Conservation (phyloP, 2,888 invertebrate species). For the Stenurella melanura region DNA sequence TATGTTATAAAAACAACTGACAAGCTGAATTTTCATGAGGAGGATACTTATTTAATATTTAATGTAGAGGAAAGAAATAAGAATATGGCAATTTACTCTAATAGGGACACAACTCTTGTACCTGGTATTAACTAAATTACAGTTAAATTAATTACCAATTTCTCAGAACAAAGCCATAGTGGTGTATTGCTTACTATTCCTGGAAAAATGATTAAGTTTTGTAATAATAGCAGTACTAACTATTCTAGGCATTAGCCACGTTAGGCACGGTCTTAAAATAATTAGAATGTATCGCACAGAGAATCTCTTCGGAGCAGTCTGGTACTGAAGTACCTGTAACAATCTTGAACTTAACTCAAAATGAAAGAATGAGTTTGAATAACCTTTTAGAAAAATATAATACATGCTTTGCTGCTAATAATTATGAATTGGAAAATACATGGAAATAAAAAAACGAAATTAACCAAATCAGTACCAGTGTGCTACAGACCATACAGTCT, state of each 20-base stretch:
- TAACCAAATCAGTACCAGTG: conserved; percentile 18
- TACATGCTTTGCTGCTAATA: conserved; percentile 22
- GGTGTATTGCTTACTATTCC: conserved; percentile 13
- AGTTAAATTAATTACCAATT: conserved; percentile 8
- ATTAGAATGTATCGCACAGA: conserved; percentile 30
- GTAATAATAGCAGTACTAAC: conserved; percentile 8
- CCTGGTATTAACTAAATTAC: conserved; percentile 19
- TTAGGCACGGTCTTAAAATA: conserved; percentile 5
- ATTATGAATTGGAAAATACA: conserved; percentile 27
- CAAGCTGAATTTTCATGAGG: conserved; percentile 26
- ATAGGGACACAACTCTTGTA: conserved; percentile 4
- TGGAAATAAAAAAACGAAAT: conserved; percentile 30
- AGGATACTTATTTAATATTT: not conserved
- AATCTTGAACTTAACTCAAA: not conserved
- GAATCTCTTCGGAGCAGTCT: conserved; percentile 39
- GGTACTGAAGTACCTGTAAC: conserved; percentile 31
- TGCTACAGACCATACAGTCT: conserved; percentile 34
- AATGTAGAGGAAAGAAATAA: not conserved
- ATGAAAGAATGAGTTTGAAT: not conserved
- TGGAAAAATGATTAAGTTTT: not conserved
- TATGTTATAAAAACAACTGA: conserved; percentile 26
- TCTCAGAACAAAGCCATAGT: conserved; percentile 15
- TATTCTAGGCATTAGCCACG: not conserved
- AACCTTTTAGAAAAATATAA: conserved; percentile 19
- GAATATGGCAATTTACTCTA: not conserved